These are phyloP conservation scores for Elgaria multicarinata DNA, from an alignment of 2,113 vertebrate species.

Conservation along the genomic window DNA sequence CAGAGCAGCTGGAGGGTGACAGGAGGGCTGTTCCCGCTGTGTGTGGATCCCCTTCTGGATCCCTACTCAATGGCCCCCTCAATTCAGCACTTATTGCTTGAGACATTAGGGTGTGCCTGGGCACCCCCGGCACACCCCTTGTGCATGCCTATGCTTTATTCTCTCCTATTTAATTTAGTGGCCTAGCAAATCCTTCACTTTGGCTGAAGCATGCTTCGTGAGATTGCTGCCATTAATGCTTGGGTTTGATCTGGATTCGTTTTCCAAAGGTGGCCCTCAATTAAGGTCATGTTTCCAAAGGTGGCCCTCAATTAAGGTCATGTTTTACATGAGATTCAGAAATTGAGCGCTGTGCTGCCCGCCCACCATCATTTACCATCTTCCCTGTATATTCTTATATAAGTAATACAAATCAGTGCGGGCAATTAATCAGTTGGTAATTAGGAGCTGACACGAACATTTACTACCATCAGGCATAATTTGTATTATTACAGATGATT, in stretches of 20 bases:
- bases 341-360: slow-evolving; percentile 26
- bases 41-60: too few species aligned
- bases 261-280: slow-evolving; percentile 36
- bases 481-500: slow-evolving; percentile 88
- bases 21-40: too few species aligned
- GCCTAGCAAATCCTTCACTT: too few species aligned
- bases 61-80: too few species aligned
- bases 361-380: slow-evolving; percentile 72
- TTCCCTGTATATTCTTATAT: slow-evolving; percentile 77
- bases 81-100: too few species aligned
- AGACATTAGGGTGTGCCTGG: too few species aligned
- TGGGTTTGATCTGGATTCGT: neutral
- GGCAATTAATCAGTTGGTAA: slow-evolving; percentile 84
- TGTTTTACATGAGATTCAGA: slow-evolving; percentile 48
- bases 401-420: slow-evolving; percentile 77
- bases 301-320: neutral
- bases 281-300: slow-evolving; percentile 41
- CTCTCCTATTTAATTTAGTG: neutral
- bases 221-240: neutral
- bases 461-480: slow-evolving; percentile 87
- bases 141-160: too few species aligned
- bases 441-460: slow-evolving; percentile 83
- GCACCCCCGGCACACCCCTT: too few species aligned
- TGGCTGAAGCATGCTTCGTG: neutral
- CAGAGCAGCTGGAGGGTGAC: too few species aligned